phyloP scores from a whole-genome alignment of 2,888 invertebrate genomes.

The Amiota minor region DNA sequence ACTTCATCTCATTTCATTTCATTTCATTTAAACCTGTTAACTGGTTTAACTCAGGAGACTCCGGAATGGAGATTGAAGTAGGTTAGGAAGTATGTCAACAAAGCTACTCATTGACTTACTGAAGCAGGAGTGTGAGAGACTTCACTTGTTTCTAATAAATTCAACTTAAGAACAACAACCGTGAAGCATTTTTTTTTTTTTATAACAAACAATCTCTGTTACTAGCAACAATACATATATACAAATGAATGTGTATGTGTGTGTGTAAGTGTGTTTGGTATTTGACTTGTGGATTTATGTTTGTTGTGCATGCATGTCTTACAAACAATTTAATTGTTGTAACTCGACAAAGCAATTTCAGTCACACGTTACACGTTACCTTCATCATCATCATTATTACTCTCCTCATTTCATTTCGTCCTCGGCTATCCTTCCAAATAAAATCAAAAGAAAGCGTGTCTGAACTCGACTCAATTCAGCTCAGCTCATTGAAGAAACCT shows the following conservation, averaged over 20 bases:
- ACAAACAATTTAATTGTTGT: slow-evolving; percentile 69
- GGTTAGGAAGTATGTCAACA: neutral
- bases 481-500: slow-evolving; percentile 48
- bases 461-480: too few species aligned
- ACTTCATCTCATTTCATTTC: too few species aligned
- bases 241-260: slow-evolving; percentile 34
- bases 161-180: neutral
- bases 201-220: too few species aligned
- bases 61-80: neutral
- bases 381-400: slow-evolving; percentile 2
- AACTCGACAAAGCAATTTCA: slow-evolving; percentile 40
- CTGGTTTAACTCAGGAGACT: too few species aligned
- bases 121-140: too few species aligned
- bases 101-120: too few species aligned
- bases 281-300: slow-evolving; percentile 48
- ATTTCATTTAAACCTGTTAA: too few species aligned
- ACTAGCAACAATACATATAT: neutral
- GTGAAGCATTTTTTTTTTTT: too few species aligned
- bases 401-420: too few species aligned
- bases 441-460: too few species aligned
- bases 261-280: neutral
- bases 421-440: too few species aligned
- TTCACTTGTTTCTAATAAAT: neutral
- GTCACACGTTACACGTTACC: neutral
- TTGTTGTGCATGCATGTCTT: slow-evolving; percentile 66